phyloP scores from a whole-genome alignment of 2,113 vertebrate species.

The Felis chaus region DNA sequence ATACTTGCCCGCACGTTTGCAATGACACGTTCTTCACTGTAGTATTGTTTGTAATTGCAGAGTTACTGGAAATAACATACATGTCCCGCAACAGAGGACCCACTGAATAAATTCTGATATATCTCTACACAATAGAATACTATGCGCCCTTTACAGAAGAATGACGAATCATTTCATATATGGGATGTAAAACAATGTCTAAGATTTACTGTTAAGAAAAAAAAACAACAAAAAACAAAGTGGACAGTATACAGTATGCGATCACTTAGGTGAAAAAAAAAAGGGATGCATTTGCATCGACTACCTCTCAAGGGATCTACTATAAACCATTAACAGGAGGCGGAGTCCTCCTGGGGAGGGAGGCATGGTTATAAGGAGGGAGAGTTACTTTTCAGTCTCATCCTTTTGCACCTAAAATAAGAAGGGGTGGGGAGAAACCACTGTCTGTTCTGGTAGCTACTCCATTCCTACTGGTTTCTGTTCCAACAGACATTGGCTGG shows the following conservation, averaged over 20 bases:
- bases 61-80: background rate
- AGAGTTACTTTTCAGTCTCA: background rate
- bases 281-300: background rate
- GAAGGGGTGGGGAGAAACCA: background rate
- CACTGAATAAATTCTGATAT: background rate
- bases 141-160: background rate
- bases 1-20: background rate
- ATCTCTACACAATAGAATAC: background rate
- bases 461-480: background rate
- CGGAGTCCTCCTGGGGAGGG: background rate
- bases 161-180: background rate
- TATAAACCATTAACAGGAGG: background rate
- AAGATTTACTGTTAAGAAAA: background rate
- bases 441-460: background rate
- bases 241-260: background rate
- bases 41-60: background rate
- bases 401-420: background rate
- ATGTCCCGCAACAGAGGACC: background rate
- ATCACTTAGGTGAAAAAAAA: background rate
- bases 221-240: background rate
- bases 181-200: background rate
- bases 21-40: background rate
- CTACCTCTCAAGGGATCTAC: background rate
- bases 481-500: background rate
- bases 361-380: background rate